Evolutionary conservation across 1,140 invertebrate genomes (phyloP).

Genomic region (Drosophila nannoptera): DNA sequence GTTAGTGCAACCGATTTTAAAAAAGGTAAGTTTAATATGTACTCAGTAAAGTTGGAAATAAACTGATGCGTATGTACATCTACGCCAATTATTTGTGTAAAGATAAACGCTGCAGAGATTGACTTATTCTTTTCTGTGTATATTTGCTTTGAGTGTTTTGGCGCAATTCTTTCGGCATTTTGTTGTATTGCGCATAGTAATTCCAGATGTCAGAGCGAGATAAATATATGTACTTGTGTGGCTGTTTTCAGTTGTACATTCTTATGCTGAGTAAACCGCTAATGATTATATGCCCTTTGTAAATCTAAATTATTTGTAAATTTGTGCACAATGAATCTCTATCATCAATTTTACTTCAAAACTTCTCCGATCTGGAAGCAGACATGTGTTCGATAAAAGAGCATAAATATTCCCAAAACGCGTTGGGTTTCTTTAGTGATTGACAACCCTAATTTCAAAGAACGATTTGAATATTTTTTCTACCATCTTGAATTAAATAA

Average conservation of each 20-base stretch:
- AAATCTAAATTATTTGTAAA: neutral
- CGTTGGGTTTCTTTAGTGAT: neutral
- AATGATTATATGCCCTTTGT: neutral
- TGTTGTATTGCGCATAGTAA: conserved; percentile 25
- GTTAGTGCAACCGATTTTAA: conserved; percentile 14
- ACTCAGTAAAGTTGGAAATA: conserved; percentile 8
- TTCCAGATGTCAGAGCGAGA: conserved; percentile 28
- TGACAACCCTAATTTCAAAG: conserved; percentile 18
- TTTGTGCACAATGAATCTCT: neutral
- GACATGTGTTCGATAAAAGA: neutral
- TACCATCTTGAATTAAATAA: too few species aligned
- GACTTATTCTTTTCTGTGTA: conserved; percentile 11
- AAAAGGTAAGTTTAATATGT: conserved; percentile 21
- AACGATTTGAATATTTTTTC: neutral
- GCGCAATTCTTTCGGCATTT: conserved; percentile 54
- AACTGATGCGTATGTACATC: neutral
- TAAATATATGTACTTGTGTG: conserved; percentile 20
- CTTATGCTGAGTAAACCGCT: neutral
- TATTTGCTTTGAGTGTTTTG: conserved; percentile 59
- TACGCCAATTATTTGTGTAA: neutral
- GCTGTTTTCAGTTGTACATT: neutral
- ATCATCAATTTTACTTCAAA: neutral
- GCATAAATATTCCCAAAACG: conserved; percentile 28
- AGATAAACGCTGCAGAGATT: neutral
- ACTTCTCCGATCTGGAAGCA: neutral